phyloP scores from a whole-genome alignment of 1,140 invertebrate genomes.

The Psilanteris sp. region DNA sequence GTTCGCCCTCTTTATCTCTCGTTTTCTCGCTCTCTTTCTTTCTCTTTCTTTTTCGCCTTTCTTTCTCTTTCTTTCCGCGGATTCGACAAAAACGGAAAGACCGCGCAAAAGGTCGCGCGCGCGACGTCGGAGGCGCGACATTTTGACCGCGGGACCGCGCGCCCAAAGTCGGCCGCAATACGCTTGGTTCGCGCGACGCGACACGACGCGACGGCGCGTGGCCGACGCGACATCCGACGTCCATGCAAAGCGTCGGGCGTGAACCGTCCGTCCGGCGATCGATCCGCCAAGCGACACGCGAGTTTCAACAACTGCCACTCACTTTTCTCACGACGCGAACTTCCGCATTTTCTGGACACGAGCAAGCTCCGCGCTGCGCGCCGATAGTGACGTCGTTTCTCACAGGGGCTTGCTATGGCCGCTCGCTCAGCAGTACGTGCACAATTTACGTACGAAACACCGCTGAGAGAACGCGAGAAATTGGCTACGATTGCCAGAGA shows the following conservation, averaged over 20 bases:
- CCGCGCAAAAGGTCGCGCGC: slow-evolving; percentile 23
- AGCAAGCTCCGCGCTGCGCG: slow-evolving; percentile 23
- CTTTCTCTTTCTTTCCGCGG: neutral
- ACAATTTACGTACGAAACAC: no score
- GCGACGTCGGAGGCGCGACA: slow-evolving; percentile 19
- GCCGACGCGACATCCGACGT: slow-evolving; percentile 22
- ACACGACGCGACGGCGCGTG: neutral
- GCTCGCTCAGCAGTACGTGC: slow-evolving; percentile 1
- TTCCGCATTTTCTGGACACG: slow-evolving; percentile 49
- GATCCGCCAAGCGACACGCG: no score
- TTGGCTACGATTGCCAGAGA: no score
- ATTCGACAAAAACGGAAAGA: neutral
- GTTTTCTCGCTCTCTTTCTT: slow-evolving; percentile 1
- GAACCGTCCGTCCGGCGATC: slow-evolving; percentile 28
- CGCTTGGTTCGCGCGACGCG: slow-evolving; percentile 7
- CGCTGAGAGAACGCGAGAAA: no score
- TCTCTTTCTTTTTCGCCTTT: neutral
- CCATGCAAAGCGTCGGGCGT: slow-evolving; percentile 48
- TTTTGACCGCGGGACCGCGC: slow-evolving; percentile 35
- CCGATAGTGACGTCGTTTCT: slow-evolving; percentile 4
- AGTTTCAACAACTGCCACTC: slow-evolving; percentile 48
- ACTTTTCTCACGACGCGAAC: slow-evolving; percentile 55
- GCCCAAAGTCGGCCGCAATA: slow-evolving; percentile 7
- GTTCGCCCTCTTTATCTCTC: neutral
- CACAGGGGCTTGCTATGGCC: slow-evolving; percentile 5